Evolutionary conservation across 2,113 vertebrate genomes (phyloP), one percentile per base, ranked within the genome.

Genomic region (Onychostoma macrolepis): DNA sequence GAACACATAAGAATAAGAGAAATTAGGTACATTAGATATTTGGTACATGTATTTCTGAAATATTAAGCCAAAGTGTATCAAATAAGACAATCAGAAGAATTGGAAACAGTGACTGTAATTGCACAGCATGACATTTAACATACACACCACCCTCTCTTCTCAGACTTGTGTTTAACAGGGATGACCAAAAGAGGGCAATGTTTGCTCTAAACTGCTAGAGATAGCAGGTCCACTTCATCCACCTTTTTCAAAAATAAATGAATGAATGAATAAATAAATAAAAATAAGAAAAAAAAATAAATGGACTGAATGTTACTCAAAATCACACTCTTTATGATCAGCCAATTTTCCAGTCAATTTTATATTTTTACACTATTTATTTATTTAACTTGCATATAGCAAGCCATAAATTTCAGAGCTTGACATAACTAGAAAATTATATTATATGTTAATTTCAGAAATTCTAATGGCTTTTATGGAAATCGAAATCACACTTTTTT

Each of bases 121-220:
- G 21, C 0, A 80, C 24, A 36, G 30, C 28, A 24, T 38, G 19
- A 75, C 0, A 45, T 75, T 26, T 26, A 43, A 75, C 21, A 15
- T 4, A 75, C 13, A 5, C 17, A 74, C 21, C 8, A 36, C 45
- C 4, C 9, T 41, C 21, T 58, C 56, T 3, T 58, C 38, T 75
- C 21, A 53, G 78, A 36, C 9, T n/a, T 80, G 87, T 78, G 80
- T 84, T 85, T 58, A 83, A 48, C 21, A 48, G 3, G 41, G 65
- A 45, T 56, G 65, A 13, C 61, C 89, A 87, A 83, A 41, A 75
- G 85, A 74, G 56, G 87, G 77, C 63, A 65, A 28, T 85, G 72
- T 86, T 84, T 81, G 65, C 77, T 86, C 21, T 71, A 50, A 86
- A 12, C 43, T 36, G n/a, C 61, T 15, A 38, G 81, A 76, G 0